Percentiles rank a stretch among this genome's conserved stretches.
phyloP scores from a whole-genome alignment of 1,140 invertebrate genomes.

The silkworm (Bombyx mori) region ASM3026992v2 NC_085127.1:8620501-8621000 shows the following conservation, averaged over 20 bases:
- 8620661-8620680: constrained; percentile 8
- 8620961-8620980: constrained; percentile 87
- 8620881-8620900: constrained; percentile 98
- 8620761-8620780: constrained; percentile 99
- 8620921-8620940: constrained; percentile 96
- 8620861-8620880: constrained; percentile 97
- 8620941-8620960: constrained; percentile 98
- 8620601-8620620: constrained; percentile 6
- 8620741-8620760: constrained; percentile 98
- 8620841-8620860: constrained; percentile 99
- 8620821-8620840: constrained; percentile 99
- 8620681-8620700: constrained; percentile 97
- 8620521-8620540: constrained; percentile 95
- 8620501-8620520: constrained; percentile 95
- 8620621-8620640: neutral
- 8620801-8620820: constrained; percentile 96
- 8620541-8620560: constrained; percentile 95
- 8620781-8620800: constrained; percentile 95
- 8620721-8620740: constrained; percentile 95
- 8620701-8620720: constrained; percentile 97
- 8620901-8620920: constrained; percentile 97
- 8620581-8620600: constrained; percentile 92
- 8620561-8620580: constrained; percentile 96
- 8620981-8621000: constrained; percentile 95
- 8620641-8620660: neutral